Conservation (phyloP, 2,113 vertebrate genomes). For the Nerophis lumbriciformis region DNA sequence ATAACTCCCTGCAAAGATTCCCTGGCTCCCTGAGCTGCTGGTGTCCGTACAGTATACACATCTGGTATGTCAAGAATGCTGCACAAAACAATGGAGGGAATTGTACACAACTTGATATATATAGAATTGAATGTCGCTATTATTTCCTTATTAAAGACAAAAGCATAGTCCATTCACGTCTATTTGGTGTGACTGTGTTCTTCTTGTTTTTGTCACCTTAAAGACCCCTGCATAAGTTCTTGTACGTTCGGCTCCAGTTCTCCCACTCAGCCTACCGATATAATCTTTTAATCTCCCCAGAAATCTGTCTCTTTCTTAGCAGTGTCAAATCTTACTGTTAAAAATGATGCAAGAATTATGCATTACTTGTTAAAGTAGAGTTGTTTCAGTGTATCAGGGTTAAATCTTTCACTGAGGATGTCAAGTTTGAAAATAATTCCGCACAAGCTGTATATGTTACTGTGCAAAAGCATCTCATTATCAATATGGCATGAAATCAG, state of each 20-base stretch:
- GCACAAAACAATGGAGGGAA: slow-evolving; percentile 40
- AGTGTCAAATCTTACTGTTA: slow-evolving; percentile 5
- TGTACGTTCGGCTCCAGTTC: slow-evolving; percentile 27
- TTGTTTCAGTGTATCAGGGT: neutral
- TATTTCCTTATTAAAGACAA: slow-evolving; percentile 14
- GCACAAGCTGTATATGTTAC: too few relatives aligned
- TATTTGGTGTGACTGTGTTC: neutral
- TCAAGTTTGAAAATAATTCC: neutral
- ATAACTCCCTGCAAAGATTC: neutral
- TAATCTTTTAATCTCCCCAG: slow-evolving; percentile 43
- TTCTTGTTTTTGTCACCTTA: neutral
- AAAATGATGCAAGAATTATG: slow-evolving; percentile 4
- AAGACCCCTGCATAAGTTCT: slow-evolving; percentile 14
- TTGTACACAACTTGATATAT: slow-evolving; percentile 28
- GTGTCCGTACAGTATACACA: slow-evolving; percentile 15
- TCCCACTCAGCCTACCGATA: slow-evolving; percentile 23
- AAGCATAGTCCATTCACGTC: slow-evolving; percentile 1
- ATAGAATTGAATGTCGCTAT: slow-evolving; percentile 27
- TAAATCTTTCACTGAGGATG: neutral
- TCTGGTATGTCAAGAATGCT: slow-evolving; percentile 37
- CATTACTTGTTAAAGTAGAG: too few relatives aligned
- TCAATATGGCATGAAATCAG: slow-evolving; percentile 6
- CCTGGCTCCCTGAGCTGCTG: neutral
- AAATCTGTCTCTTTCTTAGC: slow-evolving; percentile 21
- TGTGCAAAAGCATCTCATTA: neutral